Evolutionary conservation across 2,113 vertebrate species (phyloP), one percentile per base, ranked within the genome.

Genomic region (Osmerus eperlanus): DNA sequence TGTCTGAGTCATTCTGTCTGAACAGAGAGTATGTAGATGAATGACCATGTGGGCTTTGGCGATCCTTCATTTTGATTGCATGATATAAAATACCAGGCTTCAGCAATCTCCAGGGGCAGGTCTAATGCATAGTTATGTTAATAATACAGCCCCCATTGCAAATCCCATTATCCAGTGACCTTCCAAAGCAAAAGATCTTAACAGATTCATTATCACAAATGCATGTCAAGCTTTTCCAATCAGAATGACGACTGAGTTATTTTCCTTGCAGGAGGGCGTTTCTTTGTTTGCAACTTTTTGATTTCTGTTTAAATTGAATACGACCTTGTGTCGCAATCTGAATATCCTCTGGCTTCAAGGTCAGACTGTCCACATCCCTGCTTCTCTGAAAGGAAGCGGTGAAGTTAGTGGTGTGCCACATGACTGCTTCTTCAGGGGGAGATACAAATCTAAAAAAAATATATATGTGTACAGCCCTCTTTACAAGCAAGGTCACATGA

Each of bases 111-210:
- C 60, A 41, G 67, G 28, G 70, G 81, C 52, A 58, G 67, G 69
- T 68, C 77, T 83, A 73, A 83, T 85, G 77, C 66, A 69, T 78
- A 59, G 47, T 65, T 51, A 51, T 69, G 72, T 79, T 73, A 47
- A 64, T 69, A 66, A 76, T 82, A 78, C 78, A 73, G 67, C 78
- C 47, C 75, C 76, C n/a, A 14, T 36, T n/a, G 54, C 74, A 62
- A 67, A 77, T 75, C 82, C 82, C 79, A 80, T 84, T 81, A 87
- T 75, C 72, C 75, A 9, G 62, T 87, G 88, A 90, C 88, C 85
- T 88, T 84, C 80, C 68, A 6, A 41, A 74, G 84, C 71, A 69
- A 82, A 88, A 81, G 81, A 77, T 82, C 65, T 74, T 64, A 19
- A 69, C 68, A 56, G 73, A 60, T 83, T 83, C 81, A 73, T 82